Percentiles rank a stretch among this genome's conserved stretches.
Evolutionary conservation across 2,797 vertebrate species (phyloP).

Genomic region (Leptatherina wallacei): DNA sequence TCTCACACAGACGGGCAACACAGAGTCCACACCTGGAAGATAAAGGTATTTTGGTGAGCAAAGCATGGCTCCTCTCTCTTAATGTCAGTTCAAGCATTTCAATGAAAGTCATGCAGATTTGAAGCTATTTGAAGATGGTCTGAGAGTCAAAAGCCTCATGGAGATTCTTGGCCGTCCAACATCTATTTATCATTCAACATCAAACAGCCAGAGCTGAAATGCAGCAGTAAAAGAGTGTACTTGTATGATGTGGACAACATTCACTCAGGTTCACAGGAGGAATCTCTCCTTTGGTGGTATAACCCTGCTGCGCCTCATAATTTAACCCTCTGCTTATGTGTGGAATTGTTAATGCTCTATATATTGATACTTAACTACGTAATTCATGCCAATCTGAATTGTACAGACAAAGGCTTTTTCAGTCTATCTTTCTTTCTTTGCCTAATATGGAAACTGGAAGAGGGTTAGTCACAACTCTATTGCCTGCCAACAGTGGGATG

Average conservation of each 20-base stretch:
- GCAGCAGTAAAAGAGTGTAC: slow-evolving; percentile 36
- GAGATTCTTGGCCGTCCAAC: slow-evolving; percentile 30
- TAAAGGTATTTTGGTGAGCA: slow-evolving; percentile 13
- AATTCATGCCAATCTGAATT: slow-evolving; percentile 26
- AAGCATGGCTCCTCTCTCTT: slow-evolving; percentile 1
- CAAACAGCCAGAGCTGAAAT: slow-evolving; percentile 26
- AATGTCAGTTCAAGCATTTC: slow-evolving; percentile 6
- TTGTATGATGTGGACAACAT: slow-evolving; percentile 34
- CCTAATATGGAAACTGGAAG: slow-evolving; percentile 54
- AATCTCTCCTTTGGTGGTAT: slow-evolving; percentile 13
- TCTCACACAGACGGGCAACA: slow-evolving; percentile 29
- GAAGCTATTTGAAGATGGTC: slow-evolving; percentile 28
- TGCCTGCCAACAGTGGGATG: slow-evolving; percentile 66
- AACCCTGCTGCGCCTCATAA: slow-evolving; percentile 14
- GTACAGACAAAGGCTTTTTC: slow-evolving; percentile 16
- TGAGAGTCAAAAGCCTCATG: slow-evolving; percentile 34
- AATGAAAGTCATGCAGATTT: slow-evolving; percentile 40
- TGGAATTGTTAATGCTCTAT: slow-evolving; percentile 17
- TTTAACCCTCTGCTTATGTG: neutral
- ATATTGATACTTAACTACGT: slow-evolving; percentile 35
- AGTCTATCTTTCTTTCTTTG: slow-evolving; percentile 2
- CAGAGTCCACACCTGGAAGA: slow-evolving; percentile 52
- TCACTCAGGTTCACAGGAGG: slow-evolving; percentile 23
- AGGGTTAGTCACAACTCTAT: slow-evolving; percentile 60
- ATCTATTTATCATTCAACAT: slow-evolving; percentile 53